Conservation (phyloP, 2,113 vertebrate species). For the Ophthalmolycus amberensis region DNA sequence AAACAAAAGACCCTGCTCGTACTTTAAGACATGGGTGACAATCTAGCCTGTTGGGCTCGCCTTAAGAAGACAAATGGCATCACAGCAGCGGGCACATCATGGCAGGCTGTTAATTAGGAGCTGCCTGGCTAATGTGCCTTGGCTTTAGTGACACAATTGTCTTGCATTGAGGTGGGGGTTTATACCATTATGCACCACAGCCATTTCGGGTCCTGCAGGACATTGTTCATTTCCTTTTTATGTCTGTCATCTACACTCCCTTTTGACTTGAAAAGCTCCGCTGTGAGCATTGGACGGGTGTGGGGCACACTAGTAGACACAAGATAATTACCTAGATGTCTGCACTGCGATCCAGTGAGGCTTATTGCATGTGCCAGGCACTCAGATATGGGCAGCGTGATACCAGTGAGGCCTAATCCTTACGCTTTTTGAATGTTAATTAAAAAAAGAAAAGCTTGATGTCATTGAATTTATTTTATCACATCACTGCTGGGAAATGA, state of each 20-base stretch:
- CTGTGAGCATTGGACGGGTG: slow-evolving; percentile 53
- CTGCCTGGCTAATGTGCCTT: slow-evolving; percentile 48
- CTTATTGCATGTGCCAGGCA: slow-evolving; percentile 44
- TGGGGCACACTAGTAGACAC: slow-evolving; percentile 20
- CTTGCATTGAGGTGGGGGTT: slow-evolving; percentile 38
- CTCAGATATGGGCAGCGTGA: slow-evolving; percentile 40
- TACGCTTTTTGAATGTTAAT: slow-evolving; percentile 34
- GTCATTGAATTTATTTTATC: slow-evolving; percentile 29
- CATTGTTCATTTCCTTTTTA: slow-evolving; percentile 74
- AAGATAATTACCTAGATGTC: slow-evolving; percentile 66
- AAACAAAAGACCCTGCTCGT: slow-evolving; percentile 15
- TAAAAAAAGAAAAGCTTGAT: not conserved
- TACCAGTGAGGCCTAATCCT: slow-evolving; percentile 43
- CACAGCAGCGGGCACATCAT: slow-evolving; percentile 49
- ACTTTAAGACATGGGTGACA: slow-evolving; percentile 22
- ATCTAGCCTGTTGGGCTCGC: slow-evolving; percentile 18
- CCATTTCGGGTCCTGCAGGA: slow-evolving; percentile 50
- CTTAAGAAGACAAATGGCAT: slow-evolving; percentile 53
- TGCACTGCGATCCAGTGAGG: slow-evolving; percentile 37
- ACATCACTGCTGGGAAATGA: slow-evolving; percentile 18
- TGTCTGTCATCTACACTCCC: slow-evolving; percentile 45
- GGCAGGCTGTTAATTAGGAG: slow-evolving; percentile 60
- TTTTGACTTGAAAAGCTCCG: slow-evolving; percentile 47
- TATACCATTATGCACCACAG: slow-evolving; percentile 54
- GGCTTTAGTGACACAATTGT: slow-evolving; percentile 62